Conservation (phyloP, 2,113 vertebrate genomes). For the Nyctibius bracteatus region DNA sequence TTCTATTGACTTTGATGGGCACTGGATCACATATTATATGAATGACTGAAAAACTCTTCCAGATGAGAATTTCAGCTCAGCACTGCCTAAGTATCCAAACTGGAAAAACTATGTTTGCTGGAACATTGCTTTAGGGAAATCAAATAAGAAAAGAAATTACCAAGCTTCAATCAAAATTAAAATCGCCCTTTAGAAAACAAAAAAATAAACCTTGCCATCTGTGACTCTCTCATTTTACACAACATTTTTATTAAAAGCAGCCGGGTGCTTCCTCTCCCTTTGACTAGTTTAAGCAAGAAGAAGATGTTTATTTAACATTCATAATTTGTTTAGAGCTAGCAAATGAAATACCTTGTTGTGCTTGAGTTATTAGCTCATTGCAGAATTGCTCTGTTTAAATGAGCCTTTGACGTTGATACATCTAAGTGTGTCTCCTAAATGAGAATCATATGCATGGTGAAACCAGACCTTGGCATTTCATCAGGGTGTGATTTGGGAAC, state of each 20-base stretch:
- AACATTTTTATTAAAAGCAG: slow-evolving; percentile 75
- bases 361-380: background rate
- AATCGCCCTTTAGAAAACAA: slow-evolving; percentile 34
- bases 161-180: background rate
- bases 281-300: background rate
- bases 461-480: background rate
- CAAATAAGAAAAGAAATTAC: background rate
- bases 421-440: slow-evolving; percentile 22
- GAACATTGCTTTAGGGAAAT: background rate
- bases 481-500: background rate
- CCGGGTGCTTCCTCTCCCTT: slow-evolving; percentile 8
- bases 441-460: slow-evolving; percentile 28
- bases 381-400: background rate
- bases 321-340: slow-evolving; percentile 41
- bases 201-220: slow-evolving; percentile 67
- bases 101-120: background rate
- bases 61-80: background rate
- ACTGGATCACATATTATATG: background rate
- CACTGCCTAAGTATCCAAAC: background rate
- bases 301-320: slow-evolving; percentile 52
- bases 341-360: background rate
- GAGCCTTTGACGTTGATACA: background rate
- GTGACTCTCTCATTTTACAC: slow-evolving; percentile 46
- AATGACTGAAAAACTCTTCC: background rate
- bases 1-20: background rate